A percentile compares a stretch with the other conserved stretches of the same genome.
Evolutionary conservation across 1,140 invertebrate species (phyloP).

Genomic region (Halyomorpha halys): DNA sequence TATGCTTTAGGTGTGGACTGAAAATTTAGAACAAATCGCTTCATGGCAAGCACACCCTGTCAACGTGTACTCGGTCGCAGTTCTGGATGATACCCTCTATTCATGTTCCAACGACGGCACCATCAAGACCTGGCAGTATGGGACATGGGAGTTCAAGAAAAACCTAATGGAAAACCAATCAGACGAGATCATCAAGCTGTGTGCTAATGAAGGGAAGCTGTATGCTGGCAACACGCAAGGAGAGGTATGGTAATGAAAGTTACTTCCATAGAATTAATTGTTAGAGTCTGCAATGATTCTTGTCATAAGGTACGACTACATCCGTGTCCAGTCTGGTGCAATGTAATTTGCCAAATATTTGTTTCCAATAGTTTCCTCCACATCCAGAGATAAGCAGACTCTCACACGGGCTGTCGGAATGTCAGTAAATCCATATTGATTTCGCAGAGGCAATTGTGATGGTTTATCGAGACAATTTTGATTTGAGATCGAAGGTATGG

Average conservation of each 20-base stretch:
- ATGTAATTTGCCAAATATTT: no score
- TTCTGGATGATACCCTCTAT: slow-evolving; percentile 36
- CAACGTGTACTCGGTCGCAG: slow-evolving; percentile 37
- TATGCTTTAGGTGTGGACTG: slow-evolving; percentile 36
- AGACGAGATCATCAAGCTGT: slow-evolving; percentile 36
- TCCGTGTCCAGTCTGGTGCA: no score
- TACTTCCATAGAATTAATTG: no score
- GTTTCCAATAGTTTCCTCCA: no score
- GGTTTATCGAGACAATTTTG: no score
- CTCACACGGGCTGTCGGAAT: no score
- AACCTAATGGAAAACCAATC: slow-evolving; percentile 31
- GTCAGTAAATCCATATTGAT: no score
- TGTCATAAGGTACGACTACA: no score
- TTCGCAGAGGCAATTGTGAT: no score
- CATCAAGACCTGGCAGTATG: slow-evolving; percentile 37
- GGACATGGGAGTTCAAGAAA: slow-evolving; percentile 32
- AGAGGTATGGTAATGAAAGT: slow-evolving; percentile 32
- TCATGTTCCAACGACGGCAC: slow-evolving; percentile 41
- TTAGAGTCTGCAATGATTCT: no score
- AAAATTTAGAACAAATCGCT: slow-evolving; percentile 36
- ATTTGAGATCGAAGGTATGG: no score
- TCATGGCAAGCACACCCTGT: slow-evolving; percentile 39
- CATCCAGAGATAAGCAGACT: no score
- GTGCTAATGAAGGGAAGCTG: slow-evolving; percentile 33
- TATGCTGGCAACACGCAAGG: slow-evolving; percentile 40